Evolutionary conservation across 2,113 vertebrate species (phyloP).

Genomic region (Dasypus novemcinctus): DNA sequence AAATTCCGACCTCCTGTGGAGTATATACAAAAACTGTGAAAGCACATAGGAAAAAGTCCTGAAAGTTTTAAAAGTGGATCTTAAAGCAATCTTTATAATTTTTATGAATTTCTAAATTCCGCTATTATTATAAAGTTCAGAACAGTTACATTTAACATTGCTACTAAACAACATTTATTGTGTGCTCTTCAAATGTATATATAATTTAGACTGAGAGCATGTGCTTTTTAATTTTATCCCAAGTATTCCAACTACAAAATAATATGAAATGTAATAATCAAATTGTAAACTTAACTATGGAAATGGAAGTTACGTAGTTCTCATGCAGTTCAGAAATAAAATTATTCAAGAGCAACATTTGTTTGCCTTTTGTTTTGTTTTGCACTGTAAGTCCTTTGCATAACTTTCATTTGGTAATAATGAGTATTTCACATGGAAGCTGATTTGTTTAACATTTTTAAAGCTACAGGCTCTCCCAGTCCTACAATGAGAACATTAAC

Average conservation of each 20-base stretch:
- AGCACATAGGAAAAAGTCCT: neutral
- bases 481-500: fast-evolving
- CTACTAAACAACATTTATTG: neutral
- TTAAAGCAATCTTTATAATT: neutral
- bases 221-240: neutral
- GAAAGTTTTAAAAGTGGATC: neutral
- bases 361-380: neutral
- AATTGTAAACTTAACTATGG: neutral
- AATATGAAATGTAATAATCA: neutral
- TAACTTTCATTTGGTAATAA: neutral
- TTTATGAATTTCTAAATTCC: neutral
- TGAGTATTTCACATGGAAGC: neutral
- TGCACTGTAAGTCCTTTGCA: neutral
- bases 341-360: neutral
- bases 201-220: neutral
- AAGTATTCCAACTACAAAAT: neutral
- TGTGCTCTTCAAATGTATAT: neutral
- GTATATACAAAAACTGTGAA: neutral
- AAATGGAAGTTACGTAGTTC: neutral
- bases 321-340: neutral
- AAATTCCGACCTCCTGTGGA: neutral
- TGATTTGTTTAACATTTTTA: neutral
- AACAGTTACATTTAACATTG: neutral
- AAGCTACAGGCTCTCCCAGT: neutral
- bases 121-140: neutral